Evolutionary conservation across 2,797 vertebrate genomes (phyloP).

Genomic region (Sylvia borin): DNA sequence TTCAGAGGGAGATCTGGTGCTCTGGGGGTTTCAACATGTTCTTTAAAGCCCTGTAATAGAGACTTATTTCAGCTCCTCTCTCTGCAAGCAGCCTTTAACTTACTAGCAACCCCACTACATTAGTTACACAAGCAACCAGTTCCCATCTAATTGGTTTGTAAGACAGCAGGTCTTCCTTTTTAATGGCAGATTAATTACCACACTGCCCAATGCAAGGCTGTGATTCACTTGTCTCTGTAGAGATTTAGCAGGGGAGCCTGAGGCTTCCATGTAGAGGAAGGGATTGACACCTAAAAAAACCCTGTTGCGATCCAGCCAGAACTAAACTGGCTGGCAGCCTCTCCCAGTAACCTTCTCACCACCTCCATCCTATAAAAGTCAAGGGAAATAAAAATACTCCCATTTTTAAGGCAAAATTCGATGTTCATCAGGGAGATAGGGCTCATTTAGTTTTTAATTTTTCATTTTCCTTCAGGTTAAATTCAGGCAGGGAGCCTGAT

Average conservation of each 20-base stretch:
- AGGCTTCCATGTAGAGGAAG: neutral
- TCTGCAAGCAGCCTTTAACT: conserved; percentile 5
- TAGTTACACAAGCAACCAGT: conserved; percentile 47
- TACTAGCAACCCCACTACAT: conserved; percentile 42
- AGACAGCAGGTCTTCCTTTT: conserved; percentile 53
- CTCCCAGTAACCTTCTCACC: neutral
- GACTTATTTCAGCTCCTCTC: conserved; percentile 6
- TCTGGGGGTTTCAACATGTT: neutral
- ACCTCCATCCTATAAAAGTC: neutral
- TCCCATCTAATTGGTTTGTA: conserved; percentile 57
- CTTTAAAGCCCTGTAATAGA: neutral
- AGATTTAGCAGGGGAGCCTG: neutral
- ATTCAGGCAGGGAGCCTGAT: conserved; percentile 33
- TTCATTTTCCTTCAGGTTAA: conserved; percentile 57
- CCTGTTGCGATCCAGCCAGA: neutral
- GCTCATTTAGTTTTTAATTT: conserved; percentile 36
- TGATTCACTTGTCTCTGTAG: neutral
- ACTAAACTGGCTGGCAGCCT: neutral
- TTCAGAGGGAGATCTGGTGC: neutral
- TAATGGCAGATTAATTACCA: conserved; percentile 56
- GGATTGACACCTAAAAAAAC: neutral
- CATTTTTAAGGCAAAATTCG: neutral
- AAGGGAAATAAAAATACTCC: neutral
- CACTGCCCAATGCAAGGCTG: conserved; percentile 12
- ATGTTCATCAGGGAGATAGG: neutral